phyloP scores from a whole-genome alignment of 2,113 vertebrate species.

The human (Homo sapiens) region DNA sequence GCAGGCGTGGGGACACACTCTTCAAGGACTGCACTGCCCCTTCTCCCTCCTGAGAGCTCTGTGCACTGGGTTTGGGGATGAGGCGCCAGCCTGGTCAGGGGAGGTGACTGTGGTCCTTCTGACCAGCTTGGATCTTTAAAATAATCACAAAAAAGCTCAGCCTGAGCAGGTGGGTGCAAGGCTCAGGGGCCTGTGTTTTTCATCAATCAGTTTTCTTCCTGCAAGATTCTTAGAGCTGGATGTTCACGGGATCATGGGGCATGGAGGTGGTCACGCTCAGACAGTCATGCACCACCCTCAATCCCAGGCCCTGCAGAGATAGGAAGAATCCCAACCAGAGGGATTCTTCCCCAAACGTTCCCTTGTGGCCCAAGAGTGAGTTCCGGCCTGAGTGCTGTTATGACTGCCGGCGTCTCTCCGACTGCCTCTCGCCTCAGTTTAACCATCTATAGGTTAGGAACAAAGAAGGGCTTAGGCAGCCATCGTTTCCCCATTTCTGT shows the following conservation, averaged over 20 bases:
- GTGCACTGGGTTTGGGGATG: not conserved
- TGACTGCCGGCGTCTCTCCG: not conserved
- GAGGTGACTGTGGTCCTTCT: too few species aligned
- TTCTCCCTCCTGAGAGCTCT: not conserved
- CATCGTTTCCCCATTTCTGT: not conserved
- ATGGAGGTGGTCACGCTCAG: not conserved
- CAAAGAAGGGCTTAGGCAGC: not conserved
- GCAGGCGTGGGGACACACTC: not conserved
- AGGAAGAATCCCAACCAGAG: not conserved
- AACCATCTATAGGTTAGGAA: not conserved
- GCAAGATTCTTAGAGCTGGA: not conserved
- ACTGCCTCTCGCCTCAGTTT: not conserved
- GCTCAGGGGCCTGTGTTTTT: not conserved
- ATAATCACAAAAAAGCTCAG: not conserved
- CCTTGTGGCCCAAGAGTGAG: not conserved
- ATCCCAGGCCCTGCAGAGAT: not conserved
- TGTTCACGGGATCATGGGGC: accelerated
- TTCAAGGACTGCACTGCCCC: not conserved
- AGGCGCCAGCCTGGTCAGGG: not conserved
- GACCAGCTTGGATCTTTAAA: not conserved
- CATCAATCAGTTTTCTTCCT: not conserved
- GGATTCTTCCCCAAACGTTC: not conserved
- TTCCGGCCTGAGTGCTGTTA: not conserved
- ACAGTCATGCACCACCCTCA: not conserved
- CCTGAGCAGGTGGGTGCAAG: not conserved